These are phyloP conservation scores for Paratilapia polleni DNA, from an alignment of 2,113 vertebrate species.

Conservation along the genomic window DNA sequence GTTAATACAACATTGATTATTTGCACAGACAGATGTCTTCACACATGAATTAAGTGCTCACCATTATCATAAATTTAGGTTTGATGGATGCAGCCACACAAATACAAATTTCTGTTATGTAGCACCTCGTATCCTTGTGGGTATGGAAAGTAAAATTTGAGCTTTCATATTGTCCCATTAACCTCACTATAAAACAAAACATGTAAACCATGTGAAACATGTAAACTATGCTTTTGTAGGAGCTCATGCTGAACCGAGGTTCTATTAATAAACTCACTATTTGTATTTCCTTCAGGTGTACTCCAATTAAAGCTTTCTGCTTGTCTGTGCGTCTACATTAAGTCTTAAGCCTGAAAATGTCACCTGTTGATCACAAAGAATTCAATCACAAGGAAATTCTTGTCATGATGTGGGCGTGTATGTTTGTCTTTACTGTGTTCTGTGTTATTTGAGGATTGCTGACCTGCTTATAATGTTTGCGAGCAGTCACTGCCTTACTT, in stretches of 20 bases:
- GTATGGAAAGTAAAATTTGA: not conserved
- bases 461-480: not conserved
- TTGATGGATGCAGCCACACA: too few relatives aligned
- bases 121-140: not conserved
- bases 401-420: not conserved
- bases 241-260: not conserved
- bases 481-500: not conserved
- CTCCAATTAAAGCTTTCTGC: constrained; percentile 22
- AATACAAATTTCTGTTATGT: not conserved
- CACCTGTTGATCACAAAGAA: not conserved
- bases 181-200: not conserved
- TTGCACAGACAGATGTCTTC: too few relatives aligned
- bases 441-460: not conserved
- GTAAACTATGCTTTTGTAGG: not conserved
- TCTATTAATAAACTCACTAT: constrained; percentile 17
- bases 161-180: not conserved
- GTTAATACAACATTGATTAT: too few relatives aligned
- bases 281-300: not conserved
- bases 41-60: too few relatives aligned
- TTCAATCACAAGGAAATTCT: not conserved
- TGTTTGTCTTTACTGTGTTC: not conserved
- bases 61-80: too few relatives aligned
- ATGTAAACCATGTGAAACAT: not conserved
- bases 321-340: not conserved
- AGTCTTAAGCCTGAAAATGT: not conserved